Base-by-base conservation (phyloP, 2,888 invertebrate species). In the Troides oblongomaculatus region DNA sequence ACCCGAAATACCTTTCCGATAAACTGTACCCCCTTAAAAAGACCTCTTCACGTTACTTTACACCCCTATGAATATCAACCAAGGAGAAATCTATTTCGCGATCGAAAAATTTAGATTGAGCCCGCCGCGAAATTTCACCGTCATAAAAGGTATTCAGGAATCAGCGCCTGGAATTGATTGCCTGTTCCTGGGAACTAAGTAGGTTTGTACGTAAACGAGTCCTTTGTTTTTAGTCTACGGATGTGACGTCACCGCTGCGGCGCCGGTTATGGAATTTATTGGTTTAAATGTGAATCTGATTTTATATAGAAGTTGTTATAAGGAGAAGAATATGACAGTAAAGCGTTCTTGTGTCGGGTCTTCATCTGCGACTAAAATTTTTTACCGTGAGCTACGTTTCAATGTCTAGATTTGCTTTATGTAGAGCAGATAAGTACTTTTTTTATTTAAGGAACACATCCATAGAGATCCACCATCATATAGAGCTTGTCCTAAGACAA, bases 51-150 rank as follows among this genome's bases (percentile, higher is more conserved):
- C 36, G 17, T 60, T 60, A 60, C 6, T 30, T 60, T 30, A n/a
- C 17, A 8, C 36, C 30, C 10, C 60, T 60, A 60, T 60, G 30
- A 60, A 60, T 60, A 60, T 60, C 60, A 60, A 60, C 36, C 36
- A 18, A 18, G 60, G 60, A 21, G n/a, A 60, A 60, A 60, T 60
- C 36, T 36, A 60, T 60, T 39, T 39, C 30, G 39, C 60, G 17
- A 36, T 30, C 36, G 30, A 50, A 60, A 36, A 60, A 39, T 39
- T 60, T 18, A 30, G 18, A 60, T 60, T 12, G 60, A 36, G 25
- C 8, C 60, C n/a, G 36, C 39, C 60, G 30, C n/a, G 60, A 18
- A 18, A 60, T 39, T 36, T 60, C 12, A 39, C 30, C 60, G 18
- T n/a, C 30, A 60, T 36, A 60, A 60, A 60, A 8, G 36, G 36